phyloP scores from a whole-genome alignment of 2,888 invertebrate species.

The Leptinotarsa tumamoca region DNA sequence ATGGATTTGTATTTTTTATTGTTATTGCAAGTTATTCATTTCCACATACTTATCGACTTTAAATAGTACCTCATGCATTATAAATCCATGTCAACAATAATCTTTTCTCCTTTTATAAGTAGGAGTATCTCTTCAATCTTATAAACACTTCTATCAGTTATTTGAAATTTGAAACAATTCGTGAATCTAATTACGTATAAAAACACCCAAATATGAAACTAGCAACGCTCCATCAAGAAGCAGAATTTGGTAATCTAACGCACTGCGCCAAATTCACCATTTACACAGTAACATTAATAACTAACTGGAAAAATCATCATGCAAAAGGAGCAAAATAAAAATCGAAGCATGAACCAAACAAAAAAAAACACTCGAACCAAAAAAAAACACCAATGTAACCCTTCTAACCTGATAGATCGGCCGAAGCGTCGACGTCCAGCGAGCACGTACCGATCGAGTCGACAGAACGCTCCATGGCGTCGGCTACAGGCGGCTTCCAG shows the following conservation, averaged over 20 bases:
- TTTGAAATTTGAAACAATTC: no score
- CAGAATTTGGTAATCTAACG: background rate
- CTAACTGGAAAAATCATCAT: background rate
- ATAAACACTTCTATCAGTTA: no score
- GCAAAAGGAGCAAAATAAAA: background rate
- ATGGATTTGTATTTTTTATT: no score
- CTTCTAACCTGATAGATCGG: conserved; percentile 78
- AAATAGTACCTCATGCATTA: no score
- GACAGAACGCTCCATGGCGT: conserved; percentile 78
- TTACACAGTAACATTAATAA: background rate
- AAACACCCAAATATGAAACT: no score
- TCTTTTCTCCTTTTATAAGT: no score
- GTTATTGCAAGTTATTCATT: no score
- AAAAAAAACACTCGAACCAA: conserved; percentile 28
- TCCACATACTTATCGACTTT: no score
- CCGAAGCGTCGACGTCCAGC: conserved; percentile 83
- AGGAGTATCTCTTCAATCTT: no score
- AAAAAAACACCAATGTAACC: conserved; percentile 36
- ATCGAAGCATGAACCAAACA: conserved; percentile 16
- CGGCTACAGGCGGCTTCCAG: conserved; percentile 61
- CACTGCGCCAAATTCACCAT: background rate
- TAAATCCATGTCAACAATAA: no score
- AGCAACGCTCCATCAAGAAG: background rate
- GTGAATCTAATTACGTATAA: no score
- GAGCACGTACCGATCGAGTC: conserved; percentile 91